Base-by-base conservation (phyloP, 2,888 invertebrate species). In the Callimorpha dominula region DNA sequence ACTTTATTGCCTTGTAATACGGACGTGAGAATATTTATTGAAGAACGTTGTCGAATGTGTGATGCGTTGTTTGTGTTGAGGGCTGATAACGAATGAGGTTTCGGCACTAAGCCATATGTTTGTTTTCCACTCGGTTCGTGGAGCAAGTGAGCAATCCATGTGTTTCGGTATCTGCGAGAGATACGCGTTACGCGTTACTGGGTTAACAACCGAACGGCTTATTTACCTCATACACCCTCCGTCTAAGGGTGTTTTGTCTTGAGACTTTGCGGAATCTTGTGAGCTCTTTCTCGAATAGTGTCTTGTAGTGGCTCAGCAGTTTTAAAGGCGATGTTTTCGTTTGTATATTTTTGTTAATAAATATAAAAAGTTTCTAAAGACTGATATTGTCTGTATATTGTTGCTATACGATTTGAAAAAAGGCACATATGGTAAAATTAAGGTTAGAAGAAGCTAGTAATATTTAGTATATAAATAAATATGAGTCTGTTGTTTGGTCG, bases 51-150 rank as follows among this genome's bases (percentile, higher is more conserved):
- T 73, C 70, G 68, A 42, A 65, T 68, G 69, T 74, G 65, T 62
- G 73, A 75, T 78, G 68, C 31, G 73, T 79, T 79, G 79, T 85
- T 82, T 85, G 77, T 76, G 78, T 79, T 77, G 73, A 71, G 63
- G 65, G 78, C 67, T 83, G 84, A 78, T 85, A 85, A 86, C 78
- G 78, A 81, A 86, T 82, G 79, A 75, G 78, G 78, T 82, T 82
- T 82, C 78, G 75, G 76, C 77, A 72, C 71, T 76, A 74, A 77
- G 83, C 76, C 83, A 74, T 84, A 81, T 82, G 82, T 83, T 83
- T 86, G 84, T 81, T 74, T 81, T 75, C 71, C 71, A 68, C 74
- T 75, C 77, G 78, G 70, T 79, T 77, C 75, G 75, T 65, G 65
- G 52, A 67, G 66, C 73, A 73, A 42, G 75, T 75, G 68, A 72